phyloP scores from a whole-genome alignment of 2,797 vertebrate genomes.

The Pseudochirops corinnae region DNA sequence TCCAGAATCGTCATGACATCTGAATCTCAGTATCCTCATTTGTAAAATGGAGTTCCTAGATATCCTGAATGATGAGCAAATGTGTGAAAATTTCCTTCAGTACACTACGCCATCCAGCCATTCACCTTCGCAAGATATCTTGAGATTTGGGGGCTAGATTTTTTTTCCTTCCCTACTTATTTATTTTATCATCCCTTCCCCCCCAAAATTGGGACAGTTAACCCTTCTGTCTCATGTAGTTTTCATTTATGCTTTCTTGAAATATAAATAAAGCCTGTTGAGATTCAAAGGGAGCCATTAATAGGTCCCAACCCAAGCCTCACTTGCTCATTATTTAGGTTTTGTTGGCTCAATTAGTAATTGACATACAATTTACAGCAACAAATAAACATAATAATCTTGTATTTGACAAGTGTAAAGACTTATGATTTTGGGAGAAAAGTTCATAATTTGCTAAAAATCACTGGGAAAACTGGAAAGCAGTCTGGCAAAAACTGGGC shows the following conservation, averaged over 20 bases:
- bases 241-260: not conserved
- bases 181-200: not conserved
- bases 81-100: not conserved
- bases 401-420: not conserved
- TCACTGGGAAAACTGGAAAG: not conserved
- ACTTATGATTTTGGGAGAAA: not conserved
- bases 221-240: not conserved
- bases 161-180: not conserved
- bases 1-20: not conserved
- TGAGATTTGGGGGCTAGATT: too few species aligned
- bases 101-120: not conserved
- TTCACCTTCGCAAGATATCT: not conserved
- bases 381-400: not conserved
- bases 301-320: not conserved
- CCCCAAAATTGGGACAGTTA: not conserved
- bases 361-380: not conserved
- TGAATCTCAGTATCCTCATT: not conserved
- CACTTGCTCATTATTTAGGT: not conserved
- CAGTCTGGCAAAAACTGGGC: not conserved
- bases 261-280: not conserved
- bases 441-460: not conserved
- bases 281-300: not conserved
- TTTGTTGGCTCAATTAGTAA: not conserved
- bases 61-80: not conserved
- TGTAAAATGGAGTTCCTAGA: not conserved